Percentiles rank a stretch among this genome's conserved stretches.
Evolutionary conservation across 2,888 invertebrate genomes (phyloP).

Genomic region (Clostera curtula): DNA sequence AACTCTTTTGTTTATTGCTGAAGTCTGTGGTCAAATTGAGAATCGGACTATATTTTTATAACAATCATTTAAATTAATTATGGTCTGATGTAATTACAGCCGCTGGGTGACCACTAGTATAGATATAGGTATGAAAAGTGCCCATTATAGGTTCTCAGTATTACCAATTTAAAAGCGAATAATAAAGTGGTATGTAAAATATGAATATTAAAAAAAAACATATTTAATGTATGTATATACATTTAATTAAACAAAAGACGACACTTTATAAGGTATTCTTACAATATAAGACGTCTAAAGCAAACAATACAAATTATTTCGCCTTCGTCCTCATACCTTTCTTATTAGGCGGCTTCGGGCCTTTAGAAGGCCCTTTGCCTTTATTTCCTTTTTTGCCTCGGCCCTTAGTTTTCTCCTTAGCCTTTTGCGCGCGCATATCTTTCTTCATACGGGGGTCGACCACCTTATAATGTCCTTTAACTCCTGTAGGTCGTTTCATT

Average conservation of each 20-base stretch:
- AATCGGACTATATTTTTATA: too few relatives aligned
- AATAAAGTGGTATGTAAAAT: too few relatives aligned
- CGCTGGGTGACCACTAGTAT: too few relatives aligned
- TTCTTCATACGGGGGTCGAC: slow-evolving; percentile 98
- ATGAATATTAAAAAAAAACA: neutral
- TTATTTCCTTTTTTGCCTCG: slow-evolving; percentile 56
- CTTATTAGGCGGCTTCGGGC: slow-evolving; percentile 32
- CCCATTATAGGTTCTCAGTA: too few relatives aligned
- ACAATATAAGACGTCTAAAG: slow-evolving; percentile 13
- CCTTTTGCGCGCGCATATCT: slow-evolving; percentile 83
- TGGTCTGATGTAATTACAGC: too few relatives aligned
- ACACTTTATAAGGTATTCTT: neutral
- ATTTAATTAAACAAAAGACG: slow-evolving; percentile 1
- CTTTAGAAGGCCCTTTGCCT: too few relatives aligned
- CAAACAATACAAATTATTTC: too few relatives aligned
- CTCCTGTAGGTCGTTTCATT: slow-evolving; percentile 86
- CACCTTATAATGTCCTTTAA: slow-evolving; percentile 94
- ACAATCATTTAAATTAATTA: too few relatives aligned
- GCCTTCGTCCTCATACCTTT: slow-evolving; percentile 37
- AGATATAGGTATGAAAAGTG: too few relatives aligned
- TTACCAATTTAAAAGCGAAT: too few relatives aligned
- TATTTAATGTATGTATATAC: slow-evolving; percentile 4
- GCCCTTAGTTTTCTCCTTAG: slow-evolving; percentile 75
- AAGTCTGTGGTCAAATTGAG: too few relatives aligned
- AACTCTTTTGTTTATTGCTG: too few relatives aligned